Conservation (phyloP, 2,797 vertebrate species). For the Dendrocincla tyrannina region DNA sequence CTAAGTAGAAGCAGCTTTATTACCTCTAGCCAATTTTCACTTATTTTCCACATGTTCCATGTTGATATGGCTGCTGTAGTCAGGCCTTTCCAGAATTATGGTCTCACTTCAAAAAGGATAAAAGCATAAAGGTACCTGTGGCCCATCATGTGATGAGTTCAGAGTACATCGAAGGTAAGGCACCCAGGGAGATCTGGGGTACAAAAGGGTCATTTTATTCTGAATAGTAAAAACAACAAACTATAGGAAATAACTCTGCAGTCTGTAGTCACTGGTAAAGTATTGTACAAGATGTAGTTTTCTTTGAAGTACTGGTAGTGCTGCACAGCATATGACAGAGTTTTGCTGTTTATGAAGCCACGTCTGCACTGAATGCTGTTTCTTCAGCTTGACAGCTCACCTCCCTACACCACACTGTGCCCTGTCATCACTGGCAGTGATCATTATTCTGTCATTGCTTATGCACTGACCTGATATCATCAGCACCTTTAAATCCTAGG, state of each 20-base stretch:
- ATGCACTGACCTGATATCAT: not conserved
- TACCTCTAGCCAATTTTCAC: no score
- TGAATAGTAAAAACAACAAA: not conserved
- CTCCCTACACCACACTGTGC: not conserved
- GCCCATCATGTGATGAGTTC: no score
- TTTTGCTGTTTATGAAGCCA: not conserved
- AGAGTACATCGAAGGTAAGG: not conserved
- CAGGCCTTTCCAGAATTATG: no score
- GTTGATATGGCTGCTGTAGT: no score
- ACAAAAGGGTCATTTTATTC: not conserved
- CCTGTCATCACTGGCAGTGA: not conserved
- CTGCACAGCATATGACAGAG: not conserved
- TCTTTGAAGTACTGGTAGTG: not conserved
- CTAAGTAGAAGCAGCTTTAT: not conserved
- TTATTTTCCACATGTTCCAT: no score
- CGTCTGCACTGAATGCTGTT: accelerated
- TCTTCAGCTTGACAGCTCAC: not conserved
- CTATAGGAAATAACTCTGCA: not conserved
- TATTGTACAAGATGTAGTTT: not conserved
- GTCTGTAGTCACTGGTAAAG: not conserved
- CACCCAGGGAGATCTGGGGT: not conserved
- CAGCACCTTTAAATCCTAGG: not conserved
- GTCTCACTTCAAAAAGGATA: no score
- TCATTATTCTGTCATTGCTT: no score
- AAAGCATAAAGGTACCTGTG: no score